These are phyloP conservation scores for Rhopilema esculentum DNA, from an alignment of 30 jellyfish, hydroid and myxozoan genomes.

Conservation along the genomic window DNA sequence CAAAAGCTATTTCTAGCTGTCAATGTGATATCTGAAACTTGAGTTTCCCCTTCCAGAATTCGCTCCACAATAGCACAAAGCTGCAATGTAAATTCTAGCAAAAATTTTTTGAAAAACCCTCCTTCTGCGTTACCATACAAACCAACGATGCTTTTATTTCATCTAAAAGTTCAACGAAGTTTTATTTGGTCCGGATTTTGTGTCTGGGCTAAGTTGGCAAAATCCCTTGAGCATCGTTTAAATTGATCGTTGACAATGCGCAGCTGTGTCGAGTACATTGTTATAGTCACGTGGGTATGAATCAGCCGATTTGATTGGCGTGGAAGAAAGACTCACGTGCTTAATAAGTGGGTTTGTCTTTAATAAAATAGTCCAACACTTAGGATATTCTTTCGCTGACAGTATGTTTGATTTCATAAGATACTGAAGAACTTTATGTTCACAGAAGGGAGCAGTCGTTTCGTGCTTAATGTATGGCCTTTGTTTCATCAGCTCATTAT, in stretches of 20 bases:
- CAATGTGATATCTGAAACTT: too few relatives aligned
- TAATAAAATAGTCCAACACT: conserved; percentile 57
- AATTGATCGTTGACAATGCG: conserved; percentile 79
- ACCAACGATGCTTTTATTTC: too few relatives aligned
- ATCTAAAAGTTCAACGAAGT: not conserved
- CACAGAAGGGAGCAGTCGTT: not conserved
- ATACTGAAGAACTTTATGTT: not conserved
- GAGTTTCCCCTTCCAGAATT: too few relatives aligned
- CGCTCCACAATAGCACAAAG: too few relatives aligned
- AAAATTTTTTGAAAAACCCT: too few relatives aligned
- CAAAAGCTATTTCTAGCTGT: too few relatives aligned
- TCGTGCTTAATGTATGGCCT: not conserved
- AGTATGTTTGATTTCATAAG: not conserved
- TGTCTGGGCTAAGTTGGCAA: not conserved
- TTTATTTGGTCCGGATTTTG: conserved; percentile 24
- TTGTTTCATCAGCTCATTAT: not conserved
- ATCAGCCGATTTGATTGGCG: conserved; percentile 37
- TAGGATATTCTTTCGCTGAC: conserved; percentile 38
- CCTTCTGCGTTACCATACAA: too few relatives aligned
- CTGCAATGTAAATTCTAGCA: too few relatives aligned
- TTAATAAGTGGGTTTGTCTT: conserved; percentile 84
- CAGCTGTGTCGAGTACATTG: conserved; percentile 76
- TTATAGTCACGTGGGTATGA: conserved; percentile 47
- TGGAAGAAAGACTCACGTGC: conserved; percentile 61
- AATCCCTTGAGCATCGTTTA: conserved; percentile 68